Evolutionary conservation across 2,888 invertebrate species (phyloP).

Genomic region (Leucoptera coffeella): DNA sequence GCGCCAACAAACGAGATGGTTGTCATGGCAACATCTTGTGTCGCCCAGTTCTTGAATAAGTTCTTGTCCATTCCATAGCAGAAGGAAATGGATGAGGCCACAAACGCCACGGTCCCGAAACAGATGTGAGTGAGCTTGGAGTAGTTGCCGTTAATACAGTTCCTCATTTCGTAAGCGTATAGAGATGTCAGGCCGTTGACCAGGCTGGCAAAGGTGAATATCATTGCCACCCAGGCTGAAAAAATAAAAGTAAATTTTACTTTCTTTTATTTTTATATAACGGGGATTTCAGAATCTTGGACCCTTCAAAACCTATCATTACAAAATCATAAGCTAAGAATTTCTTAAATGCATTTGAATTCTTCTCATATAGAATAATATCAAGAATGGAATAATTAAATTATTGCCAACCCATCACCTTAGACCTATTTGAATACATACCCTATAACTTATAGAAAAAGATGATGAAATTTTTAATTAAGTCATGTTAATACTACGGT

Average conservation of each 20-base stretch:
- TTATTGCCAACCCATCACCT: too few species aligned
- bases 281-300: too few species aligned
- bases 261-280: too few species aligned
- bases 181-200: conserved; percentile 20
- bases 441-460: too few species aligned
- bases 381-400: too few species aligned
- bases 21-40: conserved; percentile 10
- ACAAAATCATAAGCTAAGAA: too few species aligned
- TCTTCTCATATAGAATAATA: too few species aligned
- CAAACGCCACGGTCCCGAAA: conserved; percentile 17
- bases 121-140: conserved; percentile 17
- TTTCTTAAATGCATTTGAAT: too few species aligned
- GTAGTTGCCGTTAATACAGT: conserved; percentile 11
- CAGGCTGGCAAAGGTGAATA: conserved; percentile 20
- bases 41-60: conserved; percentile 13
- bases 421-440: too few species aligned
- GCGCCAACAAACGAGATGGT: conserved; percentile 15
- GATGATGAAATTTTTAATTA: too few species aligned
- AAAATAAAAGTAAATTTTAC: conserved; percentile 5
- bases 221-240: conserved; percentile 20
- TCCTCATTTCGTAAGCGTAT: conserved; percentile 18
- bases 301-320: too few species aligned
- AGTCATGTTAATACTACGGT: too few species aligned
- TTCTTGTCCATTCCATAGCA: conserved; percentile 21
- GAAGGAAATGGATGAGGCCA: conserved; percentile 14